phyloP scores from a whole-genome alignment of 2,797 vertebrate genomes.

The Galaxias olidus region DNA sequence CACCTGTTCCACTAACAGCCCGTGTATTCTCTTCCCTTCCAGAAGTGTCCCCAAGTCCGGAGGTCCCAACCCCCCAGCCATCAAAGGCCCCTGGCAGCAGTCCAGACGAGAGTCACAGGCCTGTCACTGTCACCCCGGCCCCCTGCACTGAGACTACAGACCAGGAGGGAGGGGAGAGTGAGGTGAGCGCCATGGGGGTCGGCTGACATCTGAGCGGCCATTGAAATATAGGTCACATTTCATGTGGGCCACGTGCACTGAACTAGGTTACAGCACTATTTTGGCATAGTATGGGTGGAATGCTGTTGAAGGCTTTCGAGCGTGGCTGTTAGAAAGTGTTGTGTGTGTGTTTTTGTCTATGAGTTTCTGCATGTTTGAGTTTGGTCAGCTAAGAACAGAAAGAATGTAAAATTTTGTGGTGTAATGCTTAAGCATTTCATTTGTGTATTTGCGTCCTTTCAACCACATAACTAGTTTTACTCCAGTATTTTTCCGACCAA shows the following conservation, averaged over 20 bases:
- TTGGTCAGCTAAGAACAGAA: neutral
- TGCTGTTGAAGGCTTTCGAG: neutral
- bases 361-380: neutral
- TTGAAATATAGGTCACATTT: conserved; percentile 52
- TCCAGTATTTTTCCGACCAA: neutral
- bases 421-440: neutral
- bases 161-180: conserved; percentile 49
- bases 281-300: conserved; percentile 33
- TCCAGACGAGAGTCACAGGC: conserved; percentile 72
- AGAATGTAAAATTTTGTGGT: too few relatives aligned
- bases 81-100: conserved; percentile 68
- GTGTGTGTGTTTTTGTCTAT: neutral
- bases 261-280: conserved; percentile 39
- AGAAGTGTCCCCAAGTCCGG: conserved; percentile 60
- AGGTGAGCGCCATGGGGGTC: conserved; percentile 53
- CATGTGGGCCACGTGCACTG: conserved; percentile 40
- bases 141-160: conserved; percentile 63
- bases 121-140: conserved; percentile 59
- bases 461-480: neutral
- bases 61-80: conserved; percentile 51
- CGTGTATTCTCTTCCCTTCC: conserved; percentile 16
- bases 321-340: neutral
- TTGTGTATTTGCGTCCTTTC: neutral
- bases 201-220: conserved; percentile 13
- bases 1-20: neutral